Evolutionary conservation across 2,113 vertebrate genomes (phyloP).

Genomic region (Pontoporia blainvillei): DNA sequence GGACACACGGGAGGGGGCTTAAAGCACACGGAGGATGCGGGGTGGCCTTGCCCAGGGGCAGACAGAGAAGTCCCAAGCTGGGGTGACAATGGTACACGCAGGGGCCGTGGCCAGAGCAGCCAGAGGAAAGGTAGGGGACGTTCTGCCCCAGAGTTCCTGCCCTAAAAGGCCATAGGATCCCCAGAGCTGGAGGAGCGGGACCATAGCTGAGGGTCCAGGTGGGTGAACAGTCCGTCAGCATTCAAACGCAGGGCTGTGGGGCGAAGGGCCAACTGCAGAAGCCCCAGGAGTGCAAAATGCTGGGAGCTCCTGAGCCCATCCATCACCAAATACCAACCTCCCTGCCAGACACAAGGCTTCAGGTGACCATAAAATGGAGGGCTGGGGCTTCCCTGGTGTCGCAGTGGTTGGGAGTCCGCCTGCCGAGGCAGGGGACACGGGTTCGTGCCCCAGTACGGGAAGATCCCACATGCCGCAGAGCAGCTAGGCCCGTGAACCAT

Average conservation of each 20-base stretch:
- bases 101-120: neutral
- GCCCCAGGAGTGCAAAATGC: neutral
- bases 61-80: neutral
- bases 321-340: rapidly evolving
- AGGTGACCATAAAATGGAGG: rapidly evolving
- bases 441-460: no score
- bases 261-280: neutral
- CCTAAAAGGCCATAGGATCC: neutral
- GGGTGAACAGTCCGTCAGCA: neutral
- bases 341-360: no score
- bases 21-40: neutral
- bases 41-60: neutral
- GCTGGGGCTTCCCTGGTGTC: rapidly evolving
- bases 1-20: rapidly evolving
- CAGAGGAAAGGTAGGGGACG: rapidly evolving
- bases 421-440: no score
- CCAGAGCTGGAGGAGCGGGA: neutral
- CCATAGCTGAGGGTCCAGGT: neutral
- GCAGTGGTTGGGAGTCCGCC: no score
- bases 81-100: rapidly evolving
- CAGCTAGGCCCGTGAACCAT: no score
- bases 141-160: neutral
- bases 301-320: neutral
- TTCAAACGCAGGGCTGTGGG: neutral
- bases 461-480: no score